phyloP scores from a whole-genome alignment of 2,888 invertebrate genomes.

The Lobophora halterata region DNA sequence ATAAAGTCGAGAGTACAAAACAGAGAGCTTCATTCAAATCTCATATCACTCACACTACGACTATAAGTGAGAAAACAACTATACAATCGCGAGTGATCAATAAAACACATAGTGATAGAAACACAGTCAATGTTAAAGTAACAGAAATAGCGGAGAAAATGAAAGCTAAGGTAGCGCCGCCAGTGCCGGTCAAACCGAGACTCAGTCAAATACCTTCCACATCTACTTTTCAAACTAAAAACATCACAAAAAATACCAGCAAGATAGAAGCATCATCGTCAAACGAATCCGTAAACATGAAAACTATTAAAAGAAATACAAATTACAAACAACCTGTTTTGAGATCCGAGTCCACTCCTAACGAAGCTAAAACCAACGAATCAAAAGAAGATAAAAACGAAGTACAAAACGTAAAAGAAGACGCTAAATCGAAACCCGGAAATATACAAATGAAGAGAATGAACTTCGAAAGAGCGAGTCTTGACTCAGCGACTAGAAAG shows the following conservation, averaged over 20 bases:
- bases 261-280: constrained; percentile 54
- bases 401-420: constrained; percentile 30
- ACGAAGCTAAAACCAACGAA: constrained; percentile 36
- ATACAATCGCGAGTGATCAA: constrained; percentile 38
- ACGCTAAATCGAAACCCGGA: constrained; percentile 42
- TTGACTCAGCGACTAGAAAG: constrained; percentile 71
- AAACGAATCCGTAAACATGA: constrained; percentile 51
- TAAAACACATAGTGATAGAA: constrained; percentile 16
- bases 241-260: constrained; percentile 34
- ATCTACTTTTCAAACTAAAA: constrained; percentile 35
- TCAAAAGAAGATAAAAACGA: constrained; percentile 12
- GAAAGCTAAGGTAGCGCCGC: constrained; percentile 81
- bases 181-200: constrained; percentile 84
- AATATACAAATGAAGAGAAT: constrained; percentile 70
- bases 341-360: constrained; percentile 51
- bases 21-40: constrained; percentile 56
- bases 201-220: constrained; percentile 50
- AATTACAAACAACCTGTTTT: constrained; percentile 44
- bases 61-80: constrained; percentile 46
- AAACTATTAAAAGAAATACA: constrained; percentile 55
- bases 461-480: constrained; percentile 73
- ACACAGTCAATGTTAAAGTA: constrained; percentile 37
- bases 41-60: constrained; percentile 46
- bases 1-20: constrained; percentile 56
- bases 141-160: constrained; percentile 43